A percentile compares a stretch with the other conserved stretches of the same genome.
Evolutionary conservation across 2,797 vertebrate genomes (phyloP).

Genomic region (Acropternis orthonyx): DNA sequence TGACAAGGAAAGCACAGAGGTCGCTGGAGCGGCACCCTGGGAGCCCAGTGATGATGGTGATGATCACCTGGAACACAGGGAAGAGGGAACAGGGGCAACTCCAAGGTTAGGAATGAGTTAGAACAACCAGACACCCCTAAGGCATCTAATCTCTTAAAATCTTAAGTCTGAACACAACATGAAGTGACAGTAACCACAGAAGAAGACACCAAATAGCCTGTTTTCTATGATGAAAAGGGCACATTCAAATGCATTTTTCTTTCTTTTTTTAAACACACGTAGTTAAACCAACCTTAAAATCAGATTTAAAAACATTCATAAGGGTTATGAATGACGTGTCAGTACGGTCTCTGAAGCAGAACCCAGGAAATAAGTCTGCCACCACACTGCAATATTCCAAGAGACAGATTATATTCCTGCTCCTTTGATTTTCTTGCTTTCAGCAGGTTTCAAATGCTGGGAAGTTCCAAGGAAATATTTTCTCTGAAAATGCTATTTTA

Average conservation of each 20-base stretch:
- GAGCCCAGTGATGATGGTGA: slow-evolving; percentile 88
- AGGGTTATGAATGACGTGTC: background rate
- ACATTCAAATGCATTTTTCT: background rate
- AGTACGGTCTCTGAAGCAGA: background rate
- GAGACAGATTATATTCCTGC: background rate
- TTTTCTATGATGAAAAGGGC: background rate
- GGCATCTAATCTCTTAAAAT: background rate
- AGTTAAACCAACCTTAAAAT: background rate
- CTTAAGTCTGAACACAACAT: background rate
- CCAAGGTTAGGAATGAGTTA: background rate
- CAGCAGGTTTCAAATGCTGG: background rate
- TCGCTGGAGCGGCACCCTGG: slow-evolving; percentile 88
- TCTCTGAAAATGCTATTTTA: slow-evolving; percentile 30
- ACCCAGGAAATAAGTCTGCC: background rate
- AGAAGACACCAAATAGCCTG: background rate
- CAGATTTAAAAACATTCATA: rapidly evolving
- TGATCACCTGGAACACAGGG: slow-evolving; percentile 78
- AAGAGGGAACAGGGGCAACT: background rate
- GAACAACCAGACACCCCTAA: background rate
- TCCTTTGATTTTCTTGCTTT: background rate
- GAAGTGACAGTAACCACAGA: background rate
- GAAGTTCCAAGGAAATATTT: background rate
- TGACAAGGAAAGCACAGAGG: slow-evolving; percentile 86
- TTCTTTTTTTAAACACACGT: background rate
- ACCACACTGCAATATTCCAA: background rate